Evolutionary conservation across 1,140 invertebrate species (phyloP), one percentile per base, ranked within the genome.

Genomic region (Alviniconcha marisindica): DNA sequence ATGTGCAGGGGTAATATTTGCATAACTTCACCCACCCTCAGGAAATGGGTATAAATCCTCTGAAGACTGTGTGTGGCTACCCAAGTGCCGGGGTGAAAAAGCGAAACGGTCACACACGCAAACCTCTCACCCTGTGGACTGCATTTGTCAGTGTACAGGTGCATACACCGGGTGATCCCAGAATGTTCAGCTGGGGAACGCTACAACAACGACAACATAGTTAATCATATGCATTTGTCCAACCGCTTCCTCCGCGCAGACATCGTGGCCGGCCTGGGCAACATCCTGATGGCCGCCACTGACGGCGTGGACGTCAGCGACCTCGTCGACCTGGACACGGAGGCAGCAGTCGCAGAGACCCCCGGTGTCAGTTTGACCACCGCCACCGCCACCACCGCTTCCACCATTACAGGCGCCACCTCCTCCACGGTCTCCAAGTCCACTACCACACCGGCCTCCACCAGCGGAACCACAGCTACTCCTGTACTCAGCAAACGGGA

Each of bases 261-360:
- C 79, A 87, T 89, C 21, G 74, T 90, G 15, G 85, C 88, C 15
- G 80, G 82, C 73, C 60, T 90, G n/a, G 85, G 87, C 24, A 88
- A 86, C 85, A 82, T 90, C 33, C 83, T 89, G n/a, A 48, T 83
- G 28, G 87, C 89, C 21, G 88, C 85, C 28, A 85, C 83, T 28
- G 71, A 44, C 12, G 77, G 36, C 38, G n/a, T 76, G 38, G 51
- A 21, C 12, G 33, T 40, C 2, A n/a, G 24, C 3, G 60, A 80
- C 56, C 56, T 42, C 42, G 0, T n/a, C 10, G 2, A 24, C 48
- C 48, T 31, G 44, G 44, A 28, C 56, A 60, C 36, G 44, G n/a
- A 31, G 21, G 48, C 24, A 38, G 48, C 54, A 36, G 38, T 36
- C 21, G 24, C 71, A 21, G n/a, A 21, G 31, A 36, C 40, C 33